These are phyloP conservation scores for Platysternon megacephalum DNA, from an alignment of 2,113 vertebrate genomes.

Conservation along the genomic window DNA sequence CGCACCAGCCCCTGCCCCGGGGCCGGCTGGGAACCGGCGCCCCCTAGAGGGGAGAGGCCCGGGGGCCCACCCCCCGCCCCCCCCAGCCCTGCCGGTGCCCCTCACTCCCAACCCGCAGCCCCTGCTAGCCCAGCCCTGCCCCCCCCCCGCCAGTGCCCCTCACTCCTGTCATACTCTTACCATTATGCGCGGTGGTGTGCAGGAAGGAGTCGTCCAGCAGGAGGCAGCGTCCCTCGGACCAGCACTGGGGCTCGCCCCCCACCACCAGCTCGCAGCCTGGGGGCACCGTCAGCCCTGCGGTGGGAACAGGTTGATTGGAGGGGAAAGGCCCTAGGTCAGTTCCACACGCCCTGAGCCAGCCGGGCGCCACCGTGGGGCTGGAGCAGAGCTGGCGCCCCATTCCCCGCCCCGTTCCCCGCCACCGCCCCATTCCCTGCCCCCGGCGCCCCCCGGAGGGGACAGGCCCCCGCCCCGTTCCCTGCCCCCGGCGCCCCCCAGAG, in stretches of 20 bases:
- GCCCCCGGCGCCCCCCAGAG: no score
- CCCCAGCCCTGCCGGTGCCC: no score
- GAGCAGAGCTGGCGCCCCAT: not conserved
- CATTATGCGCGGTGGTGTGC: constrained; percentile 73
- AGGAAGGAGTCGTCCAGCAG: constrained; percentile 77
- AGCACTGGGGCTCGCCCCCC: constrained; percentile 76
- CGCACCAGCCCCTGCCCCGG: no score
- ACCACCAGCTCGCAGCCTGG: constrained; percentile 74
- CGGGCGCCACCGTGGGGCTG: no score
- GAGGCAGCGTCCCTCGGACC: constrained; percentile 75
- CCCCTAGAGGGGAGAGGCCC: no score
- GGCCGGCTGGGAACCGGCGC: no score
- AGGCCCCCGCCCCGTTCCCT: not conserved
- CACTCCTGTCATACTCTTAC: constrained; percentile 26
- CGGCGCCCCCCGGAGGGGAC: no score
- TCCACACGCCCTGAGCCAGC: no score
- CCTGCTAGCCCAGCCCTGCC: no score
- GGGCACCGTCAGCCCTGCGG: constrained; percentile 73
- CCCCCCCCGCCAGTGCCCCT: not conserved
- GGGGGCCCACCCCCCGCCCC: no score
- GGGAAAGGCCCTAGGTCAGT: not conserved
- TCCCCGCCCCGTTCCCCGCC: not conserved
- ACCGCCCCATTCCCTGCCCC: not conserved
- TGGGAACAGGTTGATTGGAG: not conserved
- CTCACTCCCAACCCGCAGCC: no score